Evolutionary conservation across 2,797 vertebrate genomes (phyloP), one percentile per base, ranked within the genome.

Genomic region (Eidolon dupreanum): DNA sequence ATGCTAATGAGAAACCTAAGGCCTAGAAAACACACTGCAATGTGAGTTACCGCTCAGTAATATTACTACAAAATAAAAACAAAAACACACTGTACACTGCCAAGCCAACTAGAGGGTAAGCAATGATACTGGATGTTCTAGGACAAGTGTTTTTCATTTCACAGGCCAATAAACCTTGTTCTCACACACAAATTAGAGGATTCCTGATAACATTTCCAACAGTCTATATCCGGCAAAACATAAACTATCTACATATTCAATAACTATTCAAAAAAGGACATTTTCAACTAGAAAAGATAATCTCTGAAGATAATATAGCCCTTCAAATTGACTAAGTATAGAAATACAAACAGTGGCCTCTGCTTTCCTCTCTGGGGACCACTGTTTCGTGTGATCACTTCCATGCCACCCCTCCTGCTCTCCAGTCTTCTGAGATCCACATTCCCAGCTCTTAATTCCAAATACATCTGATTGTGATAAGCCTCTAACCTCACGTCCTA

Each of bases 361-460:
- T 59, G 41, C 49, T 20, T 20, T 19, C 41, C n/a, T 79, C 38
- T 59, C 31, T 74, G 2, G 15, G 46, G 31, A 84, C 28, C 41
- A 78, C 26, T 59, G 36, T 24, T 59, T 36, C 63, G 13, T 53
- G 33, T 61, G 19, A 79, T 68, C 1, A 12, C 49, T 51, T 68
- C 7, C 26, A 2, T 46, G 19, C 24, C 22, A 51, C 20, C 28
- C 70, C 33, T 33, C 43, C 66, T 46, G 12, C 3, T 66, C 66
- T 89, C 41, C 15, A n/a, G 33, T 68, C 31, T 74, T 74, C 49
- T 8, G 53, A 85, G 31, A 1, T 33, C 74, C 70, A 16, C 26
- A 93, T 51, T 90, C 41, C 33, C n/a, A 46, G 17, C 8, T 68
- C 73, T 86, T n/a, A 90, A 96, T 95, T 90, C 41, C 83, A 82